Evolutionary conservation across 2,888 invertebrate genomes (phyloP).

Genomic region (Perithous albicinctus): DNA sequence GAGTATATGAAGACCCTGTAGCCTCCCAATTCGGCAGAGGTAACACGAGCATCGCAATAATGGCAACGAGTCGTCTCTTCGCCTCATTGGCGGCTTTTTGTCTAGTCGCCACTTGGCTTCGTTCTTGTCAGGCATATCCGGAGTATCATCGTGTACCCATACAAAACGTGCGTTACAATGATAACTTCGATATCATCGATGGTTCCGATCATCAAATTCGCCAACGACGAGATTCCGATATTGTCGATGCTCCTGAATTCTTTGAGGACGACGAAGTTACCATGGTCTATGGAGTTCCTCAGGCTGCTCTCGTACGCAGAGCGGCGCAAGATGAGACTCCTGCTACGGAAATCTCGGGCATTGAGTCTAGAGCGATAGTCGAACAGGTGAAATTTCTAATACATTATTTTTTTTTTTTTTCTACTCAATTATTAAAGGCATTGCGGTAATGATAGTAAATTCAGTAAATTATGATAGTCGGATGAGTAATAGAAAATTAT

Average conservation of each 20-base stretch:
- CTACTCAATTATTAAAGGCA: no score
- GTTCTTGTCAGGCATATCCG: conserved; percentile 31
- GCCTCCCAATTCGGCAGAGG: conserved; percentile 25
- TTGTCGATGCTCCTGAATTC: neutral
- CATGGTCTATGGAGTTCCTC: no score
- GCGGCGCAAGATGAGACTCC: no score
- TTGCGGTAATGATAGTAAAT: no score
- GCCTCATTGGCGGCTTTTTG: conserved; percentile 21
- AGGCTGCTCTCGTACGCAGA: no score
- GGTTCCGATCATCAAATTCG: neutral
- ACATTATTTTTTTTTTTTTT: no score
- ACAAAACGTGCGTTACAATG: neutral
- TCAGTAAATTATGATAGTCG: no score
- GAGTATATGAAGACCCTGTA: conserved; percentile 28
- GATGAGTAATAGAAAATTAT: no score
- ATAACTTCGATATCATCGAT: neutral
- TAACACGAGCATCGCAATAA: conserved; percentile 40
- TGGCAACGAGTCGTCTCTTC: conserved; percentile 20
- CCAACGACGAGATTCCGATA: neutral
- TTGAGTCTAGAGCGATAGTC: no score
- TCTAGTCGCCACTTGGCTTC: conserved; percentile 19
- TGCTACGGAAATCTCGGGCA: no score
- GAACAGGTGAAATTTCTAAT: no score
- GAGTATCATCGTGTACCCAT: neutral
- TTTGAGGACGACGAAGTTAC: neutral